These are phyloP conservation scores for Aplochiton taeniatus DNA, from an alignment of 2,797 vertebrate species.

Conservation along the genomic window DNA sequence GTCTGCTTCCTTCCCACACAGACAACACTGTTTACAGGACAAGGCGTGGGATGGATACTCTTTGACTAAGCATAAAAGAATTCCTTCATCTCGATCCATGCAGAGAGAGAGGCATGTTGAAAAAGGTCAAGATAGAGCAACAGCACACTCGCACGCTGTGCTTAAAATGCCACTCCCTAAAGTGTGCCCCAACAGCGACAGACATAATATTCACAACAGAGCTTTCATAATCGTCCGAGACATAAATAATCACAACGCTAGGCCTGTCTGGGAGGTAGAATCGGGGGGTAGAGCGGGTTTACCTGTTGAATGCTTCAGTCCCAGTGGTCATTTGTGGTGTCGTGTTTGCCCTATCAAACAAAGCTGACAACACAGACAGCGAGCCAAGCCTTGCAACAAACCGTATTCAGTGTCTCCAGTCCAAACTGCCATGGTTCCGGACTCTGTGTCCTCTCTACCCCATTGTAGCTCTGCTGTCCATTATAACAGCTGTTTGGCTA, in stretches of 20 bases:
- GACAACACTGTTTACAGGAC: constrained; percentile 47
- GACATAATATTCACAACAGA: constrained; percentile 5
- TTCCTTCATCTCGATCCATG: constrained; percentile 13
- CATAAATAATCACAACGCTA: not conserved
- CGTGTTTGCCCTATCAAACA: too few relatives aligned
- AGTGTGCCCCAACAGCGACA: constrained; percentile 4
- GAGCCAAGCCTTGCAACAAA: too few relatives aligned
- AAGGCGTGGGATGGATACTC: constrained; percentile 40
- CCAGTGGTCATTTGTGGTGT: too few relatives aligned
- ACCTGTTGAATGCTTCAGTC: too few relatives aligned
- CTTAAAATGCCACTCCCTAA: not conserved
- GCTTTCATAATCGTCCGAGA: constrained; percentile 18
- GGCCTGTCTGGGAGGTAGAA: too few relatives aligned
- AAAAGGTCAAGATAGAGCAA: constrained; percentile 20
- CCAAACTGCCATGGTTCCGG: not conserved
- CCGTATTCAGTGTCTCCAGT: too few relatives aligned
- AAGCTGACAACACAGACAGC: too few relatives aligned
- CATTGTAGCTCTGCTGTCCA: constrained; percentile 34
- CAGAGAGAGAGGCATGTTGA: constrained; percentile 8
- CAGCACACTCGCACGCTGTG: not conserved
- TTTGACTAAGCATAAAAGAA: constrained; percentile 22
- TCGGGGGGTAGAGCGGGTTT: too few relatives aligned
- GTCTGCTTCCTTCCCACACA: constrained; percentile 52
- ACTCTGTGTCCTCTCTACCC: constrained; percentile 26
- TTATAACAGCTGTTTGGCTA: constrained; percentile 41